A percentile compares a stretch with the other conserved stretches of the same genome.
Conservation (phyloP, 1,140 invertebrate genomes). For the Meloidogyne floridensis region DNA sequence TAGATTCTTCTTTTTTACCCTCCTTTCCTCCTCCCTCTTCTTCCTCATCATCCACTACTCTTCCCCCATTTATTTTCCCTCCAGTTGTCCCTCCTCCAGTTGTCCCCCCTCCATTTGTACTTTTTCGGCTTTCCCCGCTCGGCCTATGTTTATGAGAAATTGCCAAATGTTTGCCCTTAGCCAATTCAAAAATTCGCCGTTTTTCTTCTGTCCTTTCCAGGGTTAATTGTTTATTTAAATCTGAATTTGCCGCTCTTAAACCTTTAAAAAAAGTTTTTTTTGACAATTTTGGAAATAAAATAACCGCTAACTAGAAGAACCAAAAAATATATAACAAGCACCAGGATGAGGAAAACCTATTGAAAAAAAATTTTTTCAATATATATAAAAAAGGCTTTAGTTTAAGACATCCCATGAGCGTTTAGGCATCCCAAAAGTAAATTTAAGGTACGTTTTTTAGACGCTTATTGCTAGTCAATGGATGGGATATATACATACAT, state of each 20-base stretch:
- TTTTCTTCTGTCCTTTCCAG: conserved; percentile 87
- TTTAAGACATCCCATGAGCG: too few relatives aligned
- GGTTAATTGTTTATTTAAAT: conserved; percentile 76
- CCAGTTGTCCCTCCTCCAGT: background rate
- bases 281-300: background rate
- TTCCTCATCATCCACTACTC: background rate
- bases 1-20: background rate
- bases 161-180: conserved; percentile 67
- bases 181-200: conserved; percentile 86
- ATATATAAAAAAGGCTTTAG: background rate
- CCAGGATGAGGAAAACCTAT: conserved; percentile 9
- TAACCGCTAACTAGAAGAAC: conserved; percentile 84
- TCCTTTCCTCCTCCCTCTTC: too few relatives aligned
- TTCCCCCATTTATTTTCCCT: background rate
- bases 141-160: conserved; percentile 27
- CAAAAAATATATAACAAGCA: conserved; percentile 89
- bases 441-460: too few relatives aligned
- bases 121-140: conserved; percentile 16
- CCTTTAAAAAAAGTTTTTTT: background rate
- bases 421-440: too few relatives aligned
- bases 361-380: background rate
- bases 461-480: too few relatives aligned
- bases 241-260: conserved; percentile 83
- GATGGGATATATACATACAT: too few relatives aligned
- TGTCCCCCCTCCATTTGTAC: background rate